A percentile compares a stretch with the other conserved stretches of the same genome.
Conservation (phyloP, 2,888 invertebrate species). For the Himalopsyche kuldschensis region DNA sequence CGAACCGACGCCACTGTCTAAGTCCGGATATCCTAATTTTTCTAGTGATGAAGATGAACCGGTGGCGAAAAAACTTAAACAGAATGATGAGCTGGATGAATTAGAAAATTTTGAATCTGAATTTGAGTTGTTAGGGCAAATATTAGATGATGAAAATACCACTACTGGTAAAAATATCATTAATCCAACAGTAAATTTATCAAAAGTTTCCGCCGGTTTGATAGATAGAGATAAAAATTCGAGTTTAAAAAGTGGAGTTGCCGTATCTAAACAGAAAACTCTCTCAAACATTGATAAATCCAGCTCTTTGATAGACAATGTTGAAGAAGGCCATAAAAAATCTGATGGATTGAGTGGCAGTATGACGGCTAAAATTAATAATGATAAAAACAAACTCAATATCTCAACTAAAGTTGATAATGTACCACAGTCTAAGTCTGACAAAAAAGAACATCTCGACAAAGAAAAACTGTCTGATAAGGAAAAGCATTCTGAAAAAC, state of each 20-base stretch:
- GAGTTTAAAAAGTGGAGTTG: constrained; percentile 39
- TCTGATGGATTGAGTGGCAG: neutral
- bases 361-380: neutral
- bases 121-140: constrained; percentile 58
- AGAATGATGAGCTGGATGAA: constrained; percentile 47
- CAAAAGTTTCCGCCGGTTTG: neutral
- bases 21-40: constrained; percentile 53
- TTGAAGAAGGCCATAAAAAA: neutral
- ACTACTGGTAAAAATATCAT: neutral
- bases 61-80: constrained; percentile 49
- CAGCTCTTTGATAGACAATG: neutral
- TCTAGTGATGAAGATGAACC: constrained; percentile 59
- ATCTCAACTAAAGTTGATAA: too few species aligned
- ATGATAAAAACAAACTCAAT: constrained; percentile 41
- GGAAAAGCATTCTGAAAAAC: constrained; percentile 45
- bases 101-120: constrained; percentile 56
- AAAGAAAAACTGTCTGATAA: constrained; percentile 45
- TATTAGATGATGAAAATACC: constrained; percentile 54
- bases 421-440: constrained; percentile 40
- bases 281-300: constrained; percentile 36
- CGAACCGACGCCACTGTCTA: constrained; percentile 52
- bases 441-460: constrained; percentile 43
- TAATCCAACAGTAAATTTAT: neutral
- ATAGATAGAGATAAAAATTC: neutral
- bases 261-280: constrained; percentile 41